Base-by-base conservation (phyloP, 2,797 vertebrate species). In the Etheostoma perlongum region DNA sequence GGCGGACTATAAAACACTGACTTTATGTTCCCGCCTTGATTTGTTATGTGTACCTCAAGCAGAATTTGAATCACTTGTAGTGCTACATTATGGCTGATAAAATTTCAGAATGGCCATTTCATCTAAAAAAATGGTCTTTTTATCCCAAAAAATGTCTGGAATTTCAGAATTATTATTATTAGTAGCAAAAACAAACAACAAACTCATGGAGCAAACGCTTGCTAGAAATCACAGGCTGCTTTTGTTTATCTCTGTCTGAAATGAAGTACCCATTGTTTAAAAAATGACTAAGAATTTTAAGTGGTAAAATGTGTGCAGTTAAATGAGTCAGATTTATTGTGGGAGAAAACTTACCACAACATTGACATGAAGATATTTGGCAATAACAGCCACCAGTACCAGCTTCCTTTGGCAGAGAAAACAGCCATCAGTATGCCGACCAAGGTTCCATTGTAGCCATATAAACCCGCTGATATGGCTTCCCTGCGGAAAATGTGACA, bases 381-480 rank as follows among this genome's bases (percentile, higher is more conserved):
- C 61, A 97, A 61, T 5, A 98, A 91, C 74, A 98, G 95, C 97
- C 96, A 97, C 97, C 96, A 97, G 78, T 96, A 95, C 85, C 96
- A 97, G 77, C 95, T 93, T 36, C 90, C 92, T 30, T 95, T 95
- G 68, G 94, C 85, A 0, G 96, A 97, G 86, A 96, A 96, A 30
- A 96, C 81, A 0, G 96, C 95, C 87, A 97, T 94, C 68, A 97
- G 91, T 48, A 96, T 67, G 14, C 97, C 96, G 6, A 97, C 95
- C 84, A 98, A 79, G 76, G 96, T 93, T 23, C 96, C 96, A 0
- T 96, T 97, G 87, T 97, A 97, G 16, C 96, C 96, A 0, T 96
- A 76, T 13, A 97, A 90, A 53, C 97, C 97, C 0, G 95, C 94
- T 55, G 96, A 90, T 15, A 96, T 89, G 36, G 95, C 93, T 0